Percentiles rank a stretch among this genome's conserved stretches.
Evolutionary conservation across 2,797 vertebrate genomes (phyloP).

Genomic region (Enoplosus armatus): DNA sequence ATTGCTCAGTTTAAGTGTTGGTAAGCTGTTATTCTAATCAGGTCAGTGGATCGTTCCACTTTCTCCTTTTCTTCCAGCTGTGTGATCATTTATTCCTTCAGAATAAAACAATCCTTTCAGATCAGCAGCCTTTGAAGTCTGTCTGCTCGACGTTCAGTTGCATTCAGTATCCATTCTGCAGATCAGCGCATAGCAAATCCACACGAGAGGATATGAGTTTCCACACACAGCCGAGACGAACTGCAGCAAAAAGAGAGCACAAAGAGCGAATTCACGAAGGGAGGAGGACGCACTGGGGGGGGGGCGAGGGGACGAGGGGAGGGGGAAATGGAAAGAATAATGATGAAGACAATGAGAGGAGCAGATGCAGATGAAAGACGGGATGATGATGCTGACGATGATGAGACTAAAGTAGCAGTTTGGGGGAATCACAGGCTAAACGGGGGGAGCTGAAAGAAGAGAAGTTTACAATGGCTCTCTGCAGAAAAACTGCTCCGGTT

Average conservation of each 20-base stretch:
- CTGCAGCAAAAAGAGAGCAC: constrained; percentile 47
- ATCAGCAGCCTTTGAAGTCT: constrained; percentile 50
- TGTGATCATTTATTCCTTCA: constrained; percentile 67
- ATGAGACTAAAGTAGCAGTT: constrained; percentile 58
- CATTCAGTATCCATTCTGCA: constrained; percentile 43
- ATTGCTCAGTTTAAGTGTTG: constrained; percentile 16
- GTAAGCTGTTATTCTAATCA: constrained; percentile 49
- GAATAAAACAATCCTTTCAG: constrained; percentile 53
- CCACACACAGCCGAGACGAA: constrained; percentile 40
- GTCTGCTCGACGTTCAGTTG: constrained; percentile 36
- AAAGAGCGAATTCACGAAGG: constrained; percentile 68
- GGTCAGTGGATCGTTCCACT: constrained; percentile 54
- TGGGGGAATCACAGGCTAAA: neutral
- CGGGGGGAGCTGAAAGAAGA: constrained; percentile 23
- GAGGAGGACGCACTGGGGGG: constrained; percentile 14
- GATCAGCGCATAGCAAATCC: constrained; percentile 40
- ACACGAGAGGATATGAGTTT: constrained; percentile 58
- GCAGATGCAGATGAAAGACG: constrained; percentile 63
- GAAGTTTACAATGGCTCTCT: constrained; percentile 50
- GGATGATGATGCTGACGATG: constrained; percentile 54
- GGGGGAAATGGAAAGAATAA: constrained; percentile 52
- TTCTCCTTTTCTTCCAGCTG: constrained; percentile 19
- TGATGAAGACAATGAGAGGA: constrained; percentile 56
- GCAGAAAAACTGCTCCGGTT: constrained; percentile 47
- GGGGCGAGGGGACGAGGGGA: neutral